phyloP scores from a whole-genome alignment of 2,113 vertebrate species.

The Felis chaus region DNA sequence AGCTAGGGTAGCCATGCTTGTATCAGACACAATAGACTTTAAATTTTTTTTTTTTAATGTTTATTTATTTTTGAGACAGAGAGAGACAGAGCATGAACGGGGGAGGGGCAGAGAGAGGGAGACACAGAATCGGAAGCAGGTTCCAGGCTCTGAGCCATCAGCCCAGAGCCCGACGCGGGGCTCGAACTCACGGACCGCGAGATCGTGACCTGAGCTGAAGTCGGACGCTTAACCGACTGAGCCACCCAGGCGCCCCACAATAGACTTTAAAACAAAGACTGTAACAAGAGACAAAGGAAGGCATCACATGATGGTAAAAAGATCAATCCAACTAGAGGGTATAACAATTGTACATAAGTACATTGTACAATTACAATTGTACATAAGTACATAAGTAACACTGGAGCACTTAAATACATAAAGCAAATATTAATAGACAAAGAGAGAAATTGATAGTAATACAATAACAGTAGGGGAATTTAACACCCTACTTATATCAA shows the following conservation, averaged over 20 bases:
- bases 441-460: background rate
- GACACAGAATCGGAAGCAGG: no score
- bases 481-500: background rate
- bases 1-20: background rate
- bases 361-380: background rate
- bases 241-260: background rate
- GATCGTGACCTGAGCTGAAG: no score
- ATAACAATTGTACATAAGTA: background rate
- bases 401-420: background rate
- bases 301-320: background rate
- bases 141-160: no score
- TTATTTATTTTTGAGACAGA: no score
- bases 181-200: no score
- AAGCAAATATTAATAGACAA: background rate
- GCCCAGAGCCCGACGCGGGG: no score
- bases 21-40: background rate
- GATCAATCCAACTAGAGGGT: background rate
- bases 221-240: no score
- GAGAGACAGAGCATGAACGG: no score
- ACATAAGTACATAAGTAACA: background rate
- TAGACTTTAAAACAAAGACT: background rate
- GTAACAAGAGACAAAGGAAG: background rate
- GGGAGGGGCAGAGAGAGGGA: no score
- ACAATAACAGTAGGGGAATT: background rate
- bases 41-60: background rate